Evolutionary conservation across 1,140 invertebrate species (phyloP), one percentile per base, ranked within the genome.

Genomic region (Drosophila funebris): DNA sequence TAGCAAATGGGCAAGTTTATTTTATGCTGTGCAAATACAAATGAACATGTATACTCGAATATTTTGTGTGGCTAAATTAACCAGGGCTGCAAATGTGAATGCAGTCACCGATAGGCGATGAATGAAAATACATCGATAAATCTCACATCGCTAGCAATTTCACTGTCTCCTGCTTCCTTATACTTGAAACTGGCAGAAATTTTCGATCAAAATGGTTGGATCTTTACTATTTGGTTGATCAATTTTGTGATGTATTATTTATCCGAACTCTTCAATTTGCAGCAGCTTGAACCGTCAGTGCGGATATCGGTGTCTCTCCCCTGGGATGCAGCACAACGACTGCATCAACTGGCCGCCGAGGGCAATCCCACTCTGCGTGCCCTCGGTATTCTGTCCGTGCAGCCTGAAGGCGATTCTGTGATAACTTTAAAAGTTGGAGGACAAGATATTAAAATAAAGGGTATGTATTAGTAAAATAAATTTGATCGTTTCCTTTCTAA

Each of bases 221-320:
- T n/a, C n/a, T n/a, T n/a, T n/a, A n/a, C n/a, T 41, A 29, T n/a
- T 54, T 60, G n/a, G 16, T 14, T n/a, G 1, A 69, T 27, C 13
- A n/a, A 50, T 13, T 69, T 70, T 39, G 18, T 44, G 36, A 74
- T 74, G 66, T 18, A 60, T 29, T 39, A 48, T 22, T 41, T 20
- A 41, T 24, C 11, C 27, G 7, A 39, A 57, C 6, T 33, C 0
- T 43, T 4, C 9, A 41, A 63, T 9, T 83, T 77, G 24, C 76
- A 91, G 90, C 89, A 99, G 94, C 96, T 99, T 93, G 98, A 99
- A 94, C 98, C 98, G 94, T 85, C 97, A 90, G 98, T 99, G 77
- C 95, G 97, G 93, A 97, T 99, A 91, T 99, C 97, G 92, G 96
- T 99, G 93, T 97, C 97, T 89, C 97, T 99, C 93, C 97, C 98